Evolutionary conservation across 1,140 invertebrate species (phyloP).

Genomic region (Drosophila littoralis): DNA sequence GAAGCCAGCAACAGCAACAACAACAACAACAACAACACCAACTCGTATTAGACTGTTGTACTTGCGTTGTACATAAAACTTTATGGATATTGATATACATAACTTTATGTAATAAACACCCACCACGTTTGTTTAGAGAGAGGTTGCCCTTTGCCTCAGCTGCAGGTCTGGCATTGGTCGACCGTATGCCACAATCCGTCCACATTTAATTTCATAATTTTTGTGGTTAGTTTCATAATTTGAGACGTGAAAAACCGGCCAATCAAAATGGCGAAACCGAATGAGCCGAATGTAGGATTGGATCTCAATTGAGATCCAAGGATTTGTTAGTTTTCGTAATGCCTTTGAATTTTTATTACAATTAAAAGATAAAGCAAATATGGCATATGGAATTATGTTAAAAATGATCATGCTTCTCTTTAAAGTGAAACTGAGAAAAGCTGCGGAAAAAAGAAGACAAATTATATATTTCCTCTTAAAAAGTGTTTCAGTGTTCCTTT

Average conservation of each 20-base stretch:
- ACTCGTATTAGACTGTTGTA: slow-evolving; percentile 1
- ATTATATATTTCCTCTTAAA: no score
- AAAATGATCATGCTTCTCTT: no score
- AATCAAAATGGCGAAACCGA: slow-evolving; percentile 24
- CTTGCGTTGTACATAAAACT: slow-evolving; percentile 30
- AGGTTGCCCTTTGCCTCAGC: background rate
- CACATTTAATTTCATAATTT: slow-evolving; percentile 61
- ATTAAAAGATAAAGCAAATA: no score
- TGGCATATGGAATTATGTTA: no score
- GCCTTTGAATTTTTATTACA: no score
- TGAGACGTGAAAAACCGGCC: slow-evolving; percentile 8
- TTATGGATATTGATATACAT: slow-evolving; percentile 83
- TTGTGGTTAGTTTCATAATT: slow-evolving; percentile 68
- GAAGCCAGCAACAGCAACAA: slow-evolving; percentile 39
- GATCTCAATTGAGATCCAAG: no score
- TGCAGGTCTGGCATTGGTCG: slow-evolving; percentile 30
- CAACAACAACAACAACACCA: slow-evolving; percentile 21
- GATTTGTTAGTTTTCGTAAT: no score
- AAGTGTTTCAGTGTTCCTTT: no score
- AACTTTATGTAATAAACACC: slow-evolving; percentile 70
- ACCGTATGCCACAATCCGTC: slow-evolving; percentile 11
- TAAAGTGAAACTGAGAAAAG: no score
- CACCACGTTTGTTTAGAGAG: slow-evolving; percentile 36
- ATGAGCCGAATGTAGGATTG: no score
- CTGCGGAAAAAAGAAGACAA: no score